Evolutionary conservation across 2,113 vertebrate species (phyloP).

Genomic region (Acrocephalus kingi): DNA sequence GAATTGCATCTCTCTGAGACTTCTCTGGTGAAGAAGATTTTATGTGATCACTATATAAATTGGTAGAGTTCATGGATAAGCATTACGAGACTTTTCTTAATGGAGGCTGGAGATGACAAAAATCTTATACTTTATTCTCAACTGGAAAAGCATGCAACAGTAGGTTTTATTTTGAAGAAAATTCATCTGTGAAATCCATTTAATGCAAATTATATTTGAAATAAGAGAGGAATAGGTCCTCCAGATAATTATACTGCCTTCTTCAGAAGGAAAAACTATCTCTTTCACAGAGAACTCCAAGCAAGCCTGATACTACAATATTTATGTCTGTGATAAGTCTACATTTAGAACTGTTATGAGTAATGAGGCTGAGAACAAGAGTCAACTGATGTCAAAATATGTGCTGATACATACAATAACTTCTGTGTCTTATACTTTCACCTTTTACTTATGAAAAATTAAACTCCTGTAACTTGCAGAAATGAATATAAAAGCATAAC

Average conservation of each 20-base stretch:
- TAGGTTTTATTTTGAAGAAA: background rate
- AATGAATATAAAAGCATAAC: background rate
- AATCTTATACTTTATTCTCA: background rate
- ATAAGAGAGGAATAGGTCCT: background rate
- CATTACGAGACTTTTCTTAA: background rate
- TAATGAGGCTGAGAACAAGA: background rate
- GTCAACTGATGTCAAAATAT: background rate
- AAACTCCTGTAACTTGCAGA: background rate
- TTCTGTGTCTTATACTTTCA: background rate
- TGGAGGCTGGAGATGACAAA: background rate
- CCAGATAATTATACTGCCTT: background rate
- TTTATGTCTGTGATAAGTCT: background rate
- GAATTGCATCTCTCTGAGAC: slow-evolving; percentile 48
- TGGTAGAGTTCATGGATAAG: background rate
- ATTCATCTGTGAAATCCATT: background rate
- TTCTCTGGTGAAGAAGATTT: slow-evolving; percentile 27
- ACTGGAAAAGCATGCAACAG: background rate
- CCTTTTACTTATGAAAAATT: background rate
- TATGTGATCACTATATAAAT: background rate
- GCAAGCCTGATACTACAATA: background rate
- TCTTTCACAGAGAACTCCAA: background rate
- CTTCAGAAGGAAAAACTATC: background rate
- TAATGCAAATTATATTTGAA: background rate
- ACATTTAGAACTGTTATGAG: background rate
- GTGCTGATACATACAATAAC: background rate